Conservation (phyloP, 2,113 vertebrate species). For the Haemorhous mexicanus region DNA sequence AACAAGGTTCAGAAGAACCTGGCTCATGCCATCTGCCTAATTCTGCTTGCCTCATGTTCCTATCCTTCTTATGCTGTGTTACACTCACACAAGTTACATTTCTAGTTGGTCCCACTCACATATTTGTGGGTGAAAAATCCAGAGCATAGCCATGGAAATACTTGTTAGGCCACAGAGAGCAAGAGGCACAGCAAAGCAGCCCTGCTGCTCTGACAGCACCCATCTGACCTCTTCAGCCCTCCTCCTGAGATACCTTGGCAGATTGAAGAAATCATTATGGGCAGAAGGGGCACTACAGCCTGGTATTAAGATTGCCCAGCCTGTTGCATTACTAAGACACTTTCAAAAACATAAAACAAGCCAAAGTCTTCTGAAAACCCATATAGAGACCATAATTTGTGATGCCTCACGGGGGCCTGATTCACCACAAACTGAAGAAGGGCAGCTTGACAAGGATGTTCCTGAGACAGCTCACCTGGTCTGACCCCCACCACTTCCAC, state of each 20-base stretch:
- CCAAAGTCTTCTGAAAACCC: neutral
- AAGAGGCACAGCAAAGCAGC: neutral
- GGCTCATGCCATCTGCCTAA: neutral
- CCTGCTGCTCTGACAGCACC: neutral
- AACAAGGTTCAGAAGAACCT: neutral
- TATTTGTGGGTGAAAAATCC: neutral
- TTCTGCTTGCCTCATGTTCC: neutral
- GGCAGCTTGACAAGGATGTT: neutral
- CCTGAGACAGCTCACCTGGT: neutral
- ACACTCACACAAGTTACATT: neutral
- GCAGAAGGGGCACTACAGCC: neutral
- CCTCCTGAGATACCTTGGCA: neutral
- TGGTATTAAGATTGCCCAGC: neutral
- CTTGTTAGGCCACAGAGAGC: neutral
- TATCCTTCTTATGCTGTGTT: neutral
- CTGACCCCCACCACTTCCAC: neutral
- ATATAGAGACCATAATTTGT: neutral
- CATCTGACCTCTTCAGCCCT: neutral
- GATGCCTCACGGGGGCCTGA: neutral
- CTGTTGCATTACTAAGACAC: neutral
- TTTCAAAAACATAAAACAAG: neutral
- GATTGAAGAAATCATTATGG: neutral
- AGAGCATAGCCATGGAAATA: neutral
- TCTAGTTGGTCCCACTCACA: neutral
- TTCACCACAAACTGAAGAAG: neutral